Conservation (phyloP, 2,797 vertebrate genomes). For the Pagetopsis macropterus region DNA sequence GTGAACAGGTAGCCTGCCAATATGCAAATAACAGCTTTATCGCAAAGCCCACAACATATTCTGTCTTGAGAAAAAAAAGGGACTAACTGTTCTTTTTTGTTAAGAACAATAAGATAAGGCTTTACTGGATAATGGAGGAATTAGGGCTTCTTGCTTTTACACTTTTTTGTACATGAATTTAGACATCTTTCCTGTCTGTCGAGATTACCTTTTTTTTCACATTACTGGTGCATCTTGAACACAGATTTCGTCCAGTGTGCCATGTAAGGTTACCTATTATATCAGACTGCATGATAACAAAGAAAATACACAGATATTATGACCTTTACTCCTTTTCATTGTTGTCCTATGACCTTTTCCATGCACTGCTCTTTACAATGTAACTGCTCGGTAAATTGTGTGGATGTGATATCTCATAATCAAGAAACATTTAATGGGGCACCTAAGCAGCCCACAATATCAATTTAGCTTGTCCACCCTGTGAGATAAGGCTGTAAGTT, state of each 20-base stretch:
- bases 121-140: neutral
- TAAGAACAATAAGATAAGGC: neutral
- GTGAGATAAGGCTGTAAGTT: slow-evolving; percentile 20
- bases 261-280: neutral
- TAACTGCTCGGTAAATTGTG: slow-evolving; percentile 3
- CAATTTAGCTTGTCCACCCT: slow-evolving; percentile 25
- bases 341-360: slow-evolving; percentile 1
- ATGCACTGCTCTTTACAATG: slow-evolving; percentile 6
- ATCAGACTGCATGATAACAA: neutral
- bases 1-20: slow-evolving; percentile 10
- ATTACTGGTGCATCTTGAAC: slow-evolving; percentile 2
- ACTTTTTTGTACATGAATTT: neutral
- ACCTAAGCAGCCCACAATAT: slow-evolving; percentile 26
- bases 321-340: neutral
- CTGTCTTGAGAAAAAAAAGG: slow-evolving; percentile 6
- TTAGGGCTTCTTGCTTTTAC: neutral
- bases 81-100: neutral
- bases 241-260: neutral
- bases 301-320: neutral
- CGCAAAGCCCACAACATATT: slow-evolving; percentile 7
- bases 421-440: slow-evolving; percentile 22
- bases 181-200: neutral
- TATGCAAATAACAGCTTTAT: slow-evolving; percentile 26
- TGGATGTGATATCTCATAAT: slow-evolving; percentile 20
- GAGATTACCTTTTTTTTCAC: slow-evolving; percentile 4